These are phyloP conservation scores for Seriola rivoliana DNA, from an alignment of 2,113 vertebrate genomes.

Conservation along the genomic window DNA sequence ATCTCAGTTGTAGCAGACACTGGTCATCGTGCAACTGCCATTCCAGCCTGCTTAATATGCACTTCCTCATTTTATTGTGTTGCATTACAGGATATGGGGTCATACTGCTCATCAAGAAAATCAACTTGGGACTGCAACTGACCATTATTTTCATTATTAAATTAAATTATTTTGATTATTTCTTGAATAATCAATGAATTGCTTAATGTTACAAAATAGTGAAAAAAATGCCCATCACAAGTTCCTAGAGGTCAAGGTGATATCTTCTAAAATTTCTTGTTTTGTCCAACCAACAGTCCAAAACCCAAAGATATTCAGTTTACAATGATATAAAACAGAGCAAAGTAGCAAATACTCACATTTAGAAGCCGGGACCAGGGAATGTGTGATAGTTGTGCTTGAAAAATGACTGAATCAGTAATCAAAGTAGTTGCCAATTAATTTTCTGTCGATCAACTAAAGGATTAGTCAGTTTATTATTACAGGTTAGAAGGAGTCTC, in stretches of 20 bases:
- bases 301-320: neutral
- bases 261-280: neutral
- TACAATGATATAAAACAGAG: neutral
- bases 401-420: neutral
- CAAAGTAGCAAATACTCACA: neutral
- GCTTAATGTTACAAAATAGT: too few relatives aligned
- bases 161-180: too few relatives aligned
- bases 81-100: conserved; percentile 3
- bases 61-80: conserved; percentile 28
- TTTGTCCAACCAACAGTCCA: neutral
- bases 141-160: too few relatives aligned
- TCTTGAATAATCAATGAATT: too few relatives aligned
- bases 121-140: neutral
- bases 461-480: neutral
- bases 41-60: conserved; percentile 1
- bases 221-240: neutral
- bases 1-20: neutral
- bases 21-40: neutral
- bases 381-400: neutral
- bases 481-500: neutral
- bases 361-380: neutral
- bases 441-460: neutral
- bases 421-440: neutral
- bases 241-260: neutral
- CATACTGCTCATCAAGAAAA: neutral